Evolutionary conservation across 2,113 vertebrate genomes (phyloP).

Genomic region (Neotragus moschatus): DNA sequence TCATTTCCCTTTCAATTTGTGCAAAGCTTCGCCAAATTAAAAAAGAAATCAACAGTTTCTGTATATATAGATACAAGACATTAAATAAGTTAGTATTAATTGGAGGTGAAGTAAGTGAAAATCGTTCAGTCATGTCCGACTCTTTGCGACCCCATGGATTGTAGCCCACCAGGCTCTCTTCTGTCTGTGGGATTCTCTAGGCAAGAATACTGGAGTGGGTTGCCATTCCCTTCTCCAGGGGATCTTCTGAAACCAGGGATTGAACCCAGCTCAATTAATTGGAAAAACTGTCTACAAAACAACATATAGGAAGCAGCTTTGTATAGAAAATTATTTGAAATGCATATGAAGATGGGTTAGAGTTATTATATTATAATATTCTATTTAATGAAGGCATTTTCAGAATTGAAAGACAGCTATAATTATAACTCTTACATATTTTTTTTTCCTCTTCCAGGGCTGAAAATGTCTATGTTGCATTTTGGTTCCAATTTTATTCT

Average conservation of each 20-base stretch:
- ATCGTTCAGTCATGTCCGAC: background rate
- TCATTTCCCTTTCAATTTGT: background rate
- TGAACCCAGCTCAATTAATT: background rate
- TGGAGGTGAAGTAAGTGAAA: background rate
- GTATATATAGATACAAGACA: background rate
- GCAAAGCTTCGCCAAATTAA: background rate
- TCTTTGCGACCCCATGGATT: background rate
- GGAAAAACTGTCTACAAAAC: background rate
- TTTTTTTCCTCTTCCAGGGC: background rate
- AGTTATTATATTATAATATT: background rate
- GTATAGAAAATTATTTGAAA: background rate
- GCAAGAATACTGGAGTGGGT: background rate
- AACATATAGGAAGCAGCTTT: background rate
- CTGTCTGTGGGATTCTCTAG: background rate
- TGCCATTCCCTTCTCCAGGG: background rate
- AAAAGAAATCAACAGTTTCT: background rate
- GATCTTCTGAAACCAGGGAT: background rate
- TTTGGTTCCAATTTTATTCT: background rate
- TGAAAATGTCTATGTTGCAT: background rate
- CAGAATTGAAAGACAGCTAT: background rate
- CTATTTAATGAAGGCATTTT: background rate
- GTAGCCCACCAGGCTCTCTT: background rate
- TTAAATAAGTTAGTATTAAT: background rate
- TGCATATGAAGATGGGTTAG: background rate
- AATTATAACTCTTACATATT: background rate